phyloP scores from a whole-genome alignment of 2,888 invertebrate genomes.

The Euplexia lucipara region DNA sequence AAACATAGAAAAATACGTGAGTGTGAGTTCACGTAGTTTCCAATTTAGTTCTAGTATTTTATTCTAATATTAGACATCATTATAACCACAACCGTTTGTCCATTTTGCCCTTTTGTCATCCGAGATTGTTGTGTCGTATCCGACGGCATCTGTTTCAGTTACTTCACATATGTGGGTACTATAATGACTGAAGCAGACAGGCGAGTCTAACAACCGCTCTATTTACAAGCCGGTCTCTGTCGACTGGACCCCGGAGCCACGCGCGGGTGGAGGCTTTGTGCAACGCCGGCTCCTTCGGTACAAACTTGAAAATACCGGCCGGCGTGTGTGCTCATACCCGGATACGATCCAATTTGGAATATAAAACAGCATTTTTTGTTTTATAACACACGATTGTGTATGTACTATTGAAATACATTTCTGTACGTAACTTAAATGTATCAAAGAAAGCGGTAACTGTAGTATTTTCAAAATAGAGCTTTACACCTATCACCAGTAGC shows the following conservation, averaged over 20 bases:
- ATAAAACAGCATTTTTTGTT: conserved; percentile 5
- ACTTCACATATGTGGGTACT: not conserved
- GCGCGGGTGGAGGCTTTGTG: conserved; percentile 22
- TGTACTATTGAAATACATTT: not conserved
- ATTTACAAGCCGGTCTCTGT: not conserved
- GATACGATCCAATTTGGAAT: conserved; percentile 12
- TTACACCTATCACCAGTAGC: too few species aligned
- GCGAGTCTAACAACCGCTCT: not conserved
- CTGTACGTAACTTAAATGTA: too few species aligned
- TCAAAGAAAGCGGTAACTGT: too few species aligned
- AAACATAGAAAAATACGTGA: too few species aligned
- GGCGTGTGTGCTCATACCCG: conserved; percentile 1
- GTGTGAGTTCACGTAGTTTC: too few species aligned
- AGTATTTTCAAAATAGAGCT: too few species aligned
- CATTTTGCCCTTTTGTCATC: not conserved
- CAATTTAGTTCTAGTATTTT: too few species aligned
- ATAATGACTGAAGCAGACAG: not conserved
- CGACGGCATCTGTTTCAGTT: conserved; percentile 8
- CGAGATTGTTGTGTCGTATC: not conserved
- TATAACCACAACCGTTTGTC: not conserved
- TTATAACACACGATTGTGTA: not conserved
- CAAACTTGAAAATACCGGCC: conserved; percentile 17
- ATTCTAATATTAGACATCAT: too few species aligned
- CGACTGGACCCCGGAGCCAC: not conserved
- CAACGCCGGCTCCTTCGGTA: conserved; percentile 3